Evolutionary conservation across 2,113 vertebrate species (phyloP).

Genomic region (Lathamus discolor): DNA sequence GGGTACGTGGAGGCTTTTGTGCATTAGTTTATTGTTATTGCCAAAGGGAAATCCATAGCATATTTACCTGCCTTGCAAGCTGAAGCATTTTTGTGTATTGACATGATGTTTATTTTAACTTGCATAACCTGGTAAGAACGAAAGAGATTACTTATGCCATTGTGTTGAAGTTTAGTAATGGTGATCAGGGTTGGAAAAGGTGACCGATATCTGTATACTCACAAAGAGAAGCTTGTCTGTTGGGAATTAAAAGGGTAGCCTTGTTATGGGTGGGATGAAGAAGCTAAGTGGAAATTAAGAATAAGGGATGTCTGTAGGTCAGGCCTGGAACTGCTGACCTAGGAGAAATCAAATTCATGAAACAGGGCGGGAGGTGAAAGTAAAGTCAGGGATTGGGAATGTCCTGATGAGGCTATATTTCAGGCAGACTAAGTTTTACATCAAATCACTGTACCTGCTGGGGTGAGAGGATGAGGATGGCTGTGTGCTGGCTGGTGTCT

Average conservation of each 20-base stretch:
- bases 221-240: neutral
- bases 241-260: neutral
- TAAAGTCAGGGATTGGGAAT: neutral
- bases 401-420: neutral
- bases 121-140: neutral
- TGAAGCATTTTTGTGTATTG: neutral
- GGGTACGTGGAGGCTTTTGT: slow-evolving; percentile 71
- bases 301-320: neutral
- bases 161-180: neutral
- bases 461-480: neutral
- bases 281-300: neutral
- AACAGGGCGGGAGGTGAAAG: neutral
- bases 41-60: neutral
- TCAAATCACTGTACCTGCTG: neutral
- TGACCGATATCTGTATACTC: neutral
- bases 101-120: neutral
- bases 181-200: neutral
- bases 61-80: neutral
- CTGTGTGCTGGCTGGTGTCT: neutral
- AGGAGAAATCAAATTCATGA: neutral
- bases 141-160: neutral
- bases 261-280: neutral
- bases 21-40: neutral
- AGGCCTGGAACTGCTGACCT: neutral
- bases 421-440: neutral